phyloP scores from a whole-genome alignment of 2,888 invertebrate genomes.

The Leucozona laternaria region DNA sequence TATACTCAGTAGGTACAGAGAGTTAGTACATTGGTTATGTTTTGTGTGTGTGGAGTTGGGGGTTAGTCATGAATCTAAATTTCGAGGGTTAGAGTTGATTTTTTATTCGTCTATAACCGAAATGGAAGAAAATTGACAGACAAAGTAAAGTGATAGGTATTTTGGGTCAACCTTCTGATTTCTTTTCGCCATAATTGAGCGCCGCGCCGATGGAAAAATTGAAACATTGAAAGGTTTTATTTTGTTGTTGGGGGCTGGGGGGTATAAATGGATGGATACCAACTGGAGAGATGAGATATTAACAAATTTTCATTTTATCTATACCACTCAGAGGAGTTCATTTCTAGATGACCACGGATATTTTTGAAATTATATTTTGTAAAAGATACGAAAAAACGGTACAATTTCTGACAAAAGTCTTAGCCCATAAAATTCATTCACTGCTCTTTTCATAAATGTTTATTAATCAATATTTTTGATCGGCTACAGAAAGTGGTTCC shows the following conservation, averaged over 20 bases:
- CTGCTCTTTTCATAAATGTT: no score
- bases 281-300: neutral
- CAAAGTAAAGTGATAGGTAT: slow-evolving; percentile 56
- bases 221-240: slow-evolving; percentile 22
- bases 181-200: slow-evolving; percentile 51
- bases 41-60: slow-evolving; percentile 44
- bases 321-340: no score
- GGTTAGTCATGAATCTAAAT: slow-evolving; percentile 15
- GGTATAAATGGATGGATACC: neutral
- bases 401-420: no score
- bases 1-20: slow-evolving; percentile 16
- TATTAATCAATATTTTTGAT: no score
- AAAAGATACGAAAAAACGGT: no score
- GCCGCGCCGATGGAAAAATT: slow-evolving; percentile 27
- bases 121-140: slow-evolving; percentile 53
- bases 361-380: no score
- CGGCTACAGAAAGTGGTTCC: no score
- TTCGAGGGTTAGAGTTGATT: slow-evolving; percentile 1
- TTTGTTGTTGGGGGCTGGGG: no score
- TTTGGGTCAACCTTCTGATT: slow-evolving; percentile 47
- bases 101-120: slow-evolving; percentile 27
- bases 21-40: slow-evolving; percentile 55
- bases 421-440: no score
- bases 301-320: no score
- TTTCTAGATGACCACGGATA: no score